Base-by-base conservation (phyloP, 2,113 vertebrate genomes). In the Pimephales promelas region DNA sequence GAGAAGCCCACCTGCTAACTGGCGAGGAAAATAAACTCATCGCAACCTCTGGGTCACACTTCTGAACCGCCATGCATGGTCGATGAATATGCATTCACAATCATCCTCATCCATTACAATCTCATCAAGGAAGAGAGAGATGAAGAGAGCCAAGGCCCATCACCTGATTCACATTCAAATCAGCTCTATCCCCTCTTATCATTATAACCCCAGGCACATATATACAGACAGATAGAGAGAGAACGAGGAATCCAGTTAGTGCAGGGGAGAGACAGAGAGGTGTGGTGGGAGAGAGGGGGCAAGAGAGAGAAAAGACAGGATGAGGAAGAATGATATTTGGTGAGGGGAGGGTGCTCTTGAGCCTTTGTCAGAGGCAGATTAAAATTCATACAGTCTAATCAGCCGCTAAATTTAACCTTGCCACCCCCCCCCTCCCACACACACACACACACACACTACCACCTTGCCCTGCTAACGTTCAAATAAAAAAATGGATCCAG, bases 301-400 rank as follows among this genome's bases (percentile, higher is more conserved):
- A 36, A 75, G 71, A 77, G 43, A 68, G 31, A 68, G 68, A 70
- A n/a, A 10, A 71, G 62, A 83, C 43, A 59, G 77, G 54, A 47
- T 34, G 72, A 62, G 82, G 16, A 84, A 72, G 22, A 71, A 83
- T 56, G 80, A 73, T 57, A 73, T 78, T 76, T 47, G 43, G 43
- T 71, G 54, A 74, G 36, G 54, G 26, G 59, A 84, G 10, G 73
- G 45, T 28, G 54, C 26, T 73, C 54, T 74, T 81, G 54, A 59
- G 85, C 79, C 75, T 84, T 84, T 76, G 61, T 85, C 74, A 83
- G 74, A 71, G 43, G 49, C 26, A 54, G 86, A 88, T 89, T 86
- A 86, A 88, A 89, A 89, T 85, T 79, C 76, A 86, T 86, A 84
- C 80, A 83, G 76, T 59, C 70, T 87, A 87, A 87, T 85, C 84